Base-by-base conservation (phyloP, 2,113 vertebrate genomes). In the Nothocercus nigrocapillus region DNA sequence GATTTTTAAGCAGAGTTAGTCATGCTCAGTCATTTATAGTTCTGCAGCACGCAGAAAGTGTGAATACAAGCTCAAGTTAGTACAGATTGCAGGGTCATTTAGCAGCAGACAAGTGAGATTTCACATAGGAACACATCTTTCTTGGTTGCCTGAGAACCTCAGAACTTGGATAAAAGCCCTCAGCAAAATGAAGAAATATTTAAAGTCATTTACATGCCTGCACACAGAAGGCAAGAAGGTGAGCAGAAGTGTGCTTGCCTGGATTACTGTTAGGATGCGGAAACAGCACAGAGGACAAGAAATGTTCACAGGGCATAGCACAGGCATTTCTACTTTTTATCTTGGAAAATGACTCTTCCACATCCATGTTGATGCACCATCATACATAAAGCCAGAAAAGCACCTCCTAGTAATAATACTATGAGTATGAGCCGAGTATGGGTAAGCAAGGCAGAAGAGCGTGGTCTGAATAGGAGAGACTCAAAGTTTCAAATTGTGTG, bases 1-100 rank as follows among this genome's bases (percentile, higher is more conserved):
- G 54, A 97, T 94, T 97, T 97, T 97, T 81, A 97, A 97, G 94
- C 84, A 90, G 91, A 93, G 96, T 97, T 97, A 96, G 90, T 95
- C 95, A 96, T 87, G 91, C 94, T 96, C 85, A 94, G 77, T 85
- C 91, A 95, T 96, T 96, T 97, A 96, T 97, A 96, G 94, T 81
- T 97, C 93, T 94, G 92, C 80, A 95, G 85, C 88, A 53, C 1
- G 12, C 79, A 80, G 68, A 67, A 87, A 89, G 94, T 95, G 87
- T 27, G 51, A 97, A 96, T 7, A 12, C 68, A 70, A 97, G 85
- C 95, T 95, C 72, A 94, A 97, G 94, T 97, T 95, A 97, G 89
- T 92, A 83, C 91, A 96, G 89, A 91, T 78, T 93, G 85, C 85
- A 88, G 89, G 94, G 94, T 95, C 93, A 90, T 80, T 95, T 94